A percentile compares a stretch with the other conserved stretches of the same genome.
Evolutionary conservation across 2,888 invertebrate genomes (phyloP).

Genomic region (Pyrgus malvae): DNA sequence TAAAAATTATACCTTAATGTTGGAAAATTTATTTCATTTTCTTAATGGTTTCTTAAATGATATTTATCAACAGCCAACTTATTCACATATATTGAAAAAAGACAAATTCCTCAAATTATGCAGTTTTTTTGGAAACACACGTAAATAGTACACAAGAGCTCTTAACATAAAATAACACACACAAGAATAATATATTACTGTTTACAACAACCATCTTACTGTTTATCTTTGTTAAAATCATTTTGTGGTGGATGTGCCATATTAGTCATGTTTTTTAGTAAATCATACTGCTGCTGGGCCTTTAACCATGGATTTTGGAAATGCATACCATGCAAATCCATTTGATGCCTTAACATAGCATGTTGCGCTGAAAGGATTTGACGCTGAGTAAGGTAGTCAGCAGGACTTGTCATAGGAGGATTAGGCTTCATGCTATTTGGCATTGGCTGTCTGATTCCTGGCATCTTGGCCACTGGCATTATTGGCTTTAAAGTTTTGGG

Average conservation of each 20-base stretch:
- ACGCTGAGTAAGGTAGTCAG: constrained; percentile 56
- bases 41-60: too few relatives aligned
- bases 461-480: constrained; percentile 52
- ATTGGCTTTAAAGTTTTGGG: constrained; percentile 59
- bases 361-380: constrained; percentile 53
- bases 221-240: constrained; percentile 69
- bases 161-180: background rate
- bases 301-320: constrained; percentile 61
- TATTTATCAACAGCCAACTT: too few relatives aligned
- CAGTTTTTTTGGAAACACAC: background rate
- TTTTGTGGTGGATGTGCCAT: constrained; percentile 64
- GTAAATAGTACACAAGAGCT: too few relatives aligned
- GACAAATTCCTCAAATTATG: background rate
- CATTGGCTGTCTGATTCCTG: constrained; percentile 59
- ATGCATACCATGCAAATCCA: constrained; percentile 53
- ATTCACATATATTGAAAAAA: background rate
- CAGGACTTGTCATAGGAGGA: constrained; percentile 49
- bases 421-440: constrained; percentile 52
- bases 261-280: constrained; percentile 68
- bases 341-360: constrained; percentile 60
- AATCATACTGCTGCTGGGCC: constrained; percentile 64
- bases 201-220: too few relatives aligned
- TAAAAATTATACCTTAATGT: too few relatives aligned
- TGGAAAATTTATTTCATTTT: too few relatives aligned
- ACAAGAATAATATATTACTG: too few relatives aligned